Evolutionary conservation across 2,113 vertebrate genomes (phyloP).

Genomic region (Xenopus borealis): DNA sequence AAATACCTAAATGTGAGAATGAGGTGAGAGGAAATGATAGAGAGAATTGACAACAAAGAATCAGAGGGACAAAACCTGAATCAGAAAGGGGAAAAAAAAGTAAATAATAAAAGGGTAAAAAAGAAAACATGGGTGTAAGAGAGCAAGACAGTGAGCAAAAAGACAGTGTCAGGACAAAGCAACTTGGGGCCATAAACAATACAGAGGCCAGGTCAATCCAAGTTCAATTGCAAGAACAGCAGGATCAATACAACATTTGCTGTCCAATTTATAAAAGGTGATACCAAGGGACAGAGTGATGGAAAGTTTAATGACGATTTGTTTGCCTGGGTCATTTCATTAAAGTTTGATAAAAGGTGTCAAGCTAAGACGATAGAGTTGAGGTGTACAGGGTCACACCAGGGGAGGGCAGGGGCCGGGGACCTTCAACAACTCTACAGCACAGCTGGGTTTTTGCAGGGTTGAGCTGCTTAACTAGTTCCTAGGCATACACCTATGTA

Average conservation of each 20-base stretch:
- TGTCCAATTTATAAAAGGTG: conserved; percentile 96
- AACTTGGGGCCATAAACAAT: conserved; percentile 84
- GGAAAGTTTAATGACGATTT: conserved; percentile 90
- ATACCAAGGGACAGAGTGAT: conserved; percentile 85
- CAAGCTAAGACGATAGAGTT: conserved; percentile 78
- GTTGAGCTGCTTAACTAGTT: too few species aligned
- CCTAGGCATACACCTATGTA: too few species aligned
- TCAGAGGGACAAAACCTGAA: neutral
- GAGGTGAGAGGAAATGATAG: neutral
- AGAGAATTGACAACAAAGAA: neutral
- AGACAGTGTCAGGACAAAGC: conserved; percentile 71
- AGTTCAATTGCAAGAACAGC: conserved; percentile 84
- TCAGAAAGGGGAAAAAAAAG: neutral
- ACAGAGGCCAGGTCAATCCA: conserved; percentile 81
- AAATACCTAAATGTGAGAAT: neutral
- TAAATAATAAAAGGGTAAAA: neutral
- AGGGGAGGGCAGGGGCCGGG: conserved; percentile 57
- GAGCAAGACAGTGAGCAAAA: neutral
- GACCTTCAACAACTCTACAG: too few species aligned
- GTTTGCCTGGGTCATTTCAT: conserved; percentile 83
- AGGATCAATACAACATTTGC: conserved; percentile 91
- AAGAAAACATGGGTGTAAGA: neutral
- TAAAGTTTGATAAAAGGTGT: conserved; percentile 91
- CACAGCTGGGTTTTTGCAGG: too few species aligned
- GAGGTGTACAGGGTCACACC: conserved; percentile 72